Percentiles rank a stretch among this genome's conserved stretches.
Conservation (phyloP, 1,140 invertebrate species). For the Plodia interpunctella region DNA sequence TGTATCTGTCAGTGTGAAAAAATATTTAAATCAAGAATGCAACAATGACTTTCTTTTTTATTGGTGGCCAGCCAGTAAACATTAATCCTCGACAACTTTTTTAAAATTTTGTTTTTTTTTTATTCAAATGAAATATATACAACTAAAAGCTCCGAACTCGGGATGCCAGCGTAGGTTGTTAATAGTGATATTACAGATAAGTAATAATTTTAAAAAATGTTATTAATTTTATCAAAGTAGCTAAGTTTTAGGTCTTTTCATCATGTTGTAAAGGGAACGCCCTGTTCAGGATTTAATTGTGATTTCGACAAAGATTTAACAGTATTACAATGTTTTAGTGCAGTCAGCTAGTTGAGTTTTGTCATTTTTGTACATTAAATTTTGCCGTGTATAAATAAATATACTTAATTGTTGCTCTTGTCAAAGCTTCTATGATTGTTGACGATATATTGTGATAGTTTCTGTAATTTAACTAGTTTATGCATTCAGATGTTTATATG, state of each 20-base stretch:
- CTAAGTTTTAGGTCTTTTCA: constrained; percentile 66
- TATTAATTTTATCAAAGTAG: constrained; percentile 71
- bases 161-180: constrained; percentile 69
- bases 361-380: constrained; percentile 13
- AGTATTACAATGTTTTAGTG: constrained; percentile 34
- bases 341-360: constrained; percentile 20
- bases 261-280: constrained; percentile 53
- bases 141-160: constrained; percentile 39
- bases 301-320: constrained; percentile 28
- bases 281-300: constrained; percentile 32
- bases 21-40: too few relatives aligned
- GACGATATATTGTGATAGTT: constrained; percentile 52
- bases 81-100: too few relatives aligned
- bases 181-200: constrained; percentile 74
- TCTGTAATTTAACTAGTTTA: constrained; percentile 44
- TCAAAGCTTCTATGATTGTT: constrained; percentile 66
- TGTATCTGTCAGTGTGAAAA: too few relatives aligned
- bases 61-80: too few relatives aligned
- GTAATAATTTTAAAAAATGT: constrained; percentile 62
- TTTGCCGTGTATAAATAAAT: constrained; percentile 20
- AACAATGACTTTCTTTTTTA: too few relatives aligned
- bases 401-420: constrained; percentile 51
- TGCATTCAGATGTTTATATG: constrained; percentile 34
- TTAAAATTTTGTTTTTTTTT: background rate
- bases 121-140: background rate